Conservation (phyloP, 2,888 invertebrate genomes). For the Notodonta dromedarius region DNA sequence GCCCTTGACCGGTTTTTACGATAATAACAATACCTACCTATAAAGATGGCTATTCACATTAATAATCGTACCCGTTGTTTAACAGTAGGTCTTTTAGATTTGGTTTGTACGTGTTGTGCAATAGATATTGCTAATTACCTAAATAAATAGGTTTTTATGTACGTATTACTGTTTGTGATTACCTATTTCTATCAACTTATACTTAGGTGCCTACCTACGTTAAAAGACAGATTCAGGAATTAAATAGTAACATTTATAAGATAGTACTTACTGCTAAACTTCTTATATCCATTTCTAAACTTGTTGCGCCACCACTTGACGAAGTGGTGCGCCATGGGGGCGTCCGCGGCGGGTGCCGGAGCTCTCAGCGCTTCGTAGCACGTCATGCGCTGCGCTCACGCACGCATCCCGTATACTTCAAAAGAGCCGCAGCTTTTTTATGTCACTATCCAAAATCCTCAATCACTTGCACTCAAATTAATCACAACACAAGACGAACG, state of each 20-base stretch:
- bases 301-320: constrained; percentile 91
- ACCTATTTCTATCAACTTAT: too few relatives aligned
- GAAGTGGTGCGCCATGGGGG: constrained; percentile 89
- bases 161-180: too few relatives aligned
- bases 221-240: too few relatives aligned
- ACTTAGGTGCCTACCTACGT: too few relatives aligned
- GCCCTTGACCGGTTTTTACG: constrained; percentile 40
- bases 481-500: constrained; percentile 65
- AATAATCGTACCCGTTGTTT: too few relatives aligned
- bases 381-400: constrained; percentile 85
- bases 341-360: constrained; percentile 83
- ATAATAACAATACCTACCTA: constrained; percentile 9
- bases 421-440: constrained; percentile 75
- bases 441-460: constrained; percentile 57
- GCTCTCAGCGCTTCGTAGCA: constrained; percentile 84
- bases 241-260: constrained; percentile 9
- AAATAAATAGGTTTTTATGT: too few relatives aligned
- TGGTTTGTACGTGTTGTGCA: too few relatives aligned
- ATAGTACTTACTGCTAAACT: constrained; percentile 86
- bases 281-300: constrained; percentile 90
- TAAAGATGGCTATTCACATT: too few relatives aligned
- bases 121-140: too few relatives aligned
- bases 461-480: constrained; percentile 66
- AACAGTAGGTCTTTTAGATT: neutral
- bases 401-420: constrained; percentile 82